These are phyloP conservation scores for Sinopyrophorus schimmeli DNA, from an alignment of 2,888 invertebrate species.

Conservation along the genomic window DNA sequence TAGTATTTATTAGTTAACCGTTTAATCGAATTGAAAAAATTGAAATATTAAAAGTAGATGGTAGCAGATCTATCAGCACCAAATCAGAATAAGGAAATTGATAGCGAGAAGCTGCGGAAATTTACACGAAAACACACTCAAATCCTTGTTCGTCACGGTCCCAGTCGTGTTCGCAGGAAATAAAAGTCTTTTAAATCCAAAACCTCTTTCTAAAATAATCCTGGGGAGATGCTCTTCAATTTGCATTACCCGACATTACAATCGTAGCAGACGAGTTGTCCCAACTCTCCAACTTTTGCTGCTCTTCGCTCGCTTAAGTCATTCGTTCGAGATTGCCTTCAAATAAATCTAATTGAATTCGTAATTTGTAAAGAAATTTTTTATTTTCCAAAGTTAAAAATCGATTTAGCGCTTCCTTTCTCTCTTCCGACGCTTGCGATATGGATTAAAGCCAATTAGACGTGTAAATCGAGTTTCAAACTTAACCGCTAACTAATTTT, in stretches of 20 bases:
- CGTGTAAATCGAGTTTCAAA: conserved; percentile 16
- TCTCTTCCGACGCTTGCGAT: background rate
- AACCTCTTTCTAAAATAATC: conserved; percentile 39
- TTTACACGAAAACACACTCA: conserved; percentile 40
- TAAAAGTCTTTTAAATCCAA: conserved; percentile 40
- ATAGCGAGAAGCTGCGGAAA: conserved; percentile 11
- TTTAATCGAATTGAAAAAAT: no score
- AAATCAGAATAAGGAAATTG: conserved; percentile 5
- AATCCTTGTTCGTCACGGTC: conserved; percentile 30
- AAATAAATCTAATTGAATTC: conserved; percentile 16
- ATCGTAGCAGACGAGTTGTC: conserved; percentile 17
- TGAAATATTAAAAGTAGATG: no score
- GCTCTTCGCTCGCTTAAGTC: conserved; percentile 13
- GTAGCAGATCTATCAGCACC: no score
- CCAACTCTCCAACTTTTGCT: conserved; percentile 21
- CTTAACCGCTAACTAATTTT: conserved; percentile 29
- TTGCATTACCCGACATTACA: conserved; percentile 34
- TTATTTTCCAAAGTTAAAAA: no score
- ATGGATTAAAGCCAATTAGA: conserved; percentile 16
- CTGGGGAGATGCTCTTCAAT: conserved; percentile 35
- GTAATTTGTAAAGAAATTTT: conserved; percentile 13
- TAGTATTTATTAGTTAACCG: no score
- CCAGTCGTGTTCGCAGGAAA: conserved; percentile 33
- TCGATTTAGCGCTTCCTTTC: background rate
- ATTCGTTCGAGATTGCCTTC: conserved; percentile 12